Base-by-base conservation (phyloP, 2,113 vertebrate genomes). In the Heterotis niloticus region DNA sequence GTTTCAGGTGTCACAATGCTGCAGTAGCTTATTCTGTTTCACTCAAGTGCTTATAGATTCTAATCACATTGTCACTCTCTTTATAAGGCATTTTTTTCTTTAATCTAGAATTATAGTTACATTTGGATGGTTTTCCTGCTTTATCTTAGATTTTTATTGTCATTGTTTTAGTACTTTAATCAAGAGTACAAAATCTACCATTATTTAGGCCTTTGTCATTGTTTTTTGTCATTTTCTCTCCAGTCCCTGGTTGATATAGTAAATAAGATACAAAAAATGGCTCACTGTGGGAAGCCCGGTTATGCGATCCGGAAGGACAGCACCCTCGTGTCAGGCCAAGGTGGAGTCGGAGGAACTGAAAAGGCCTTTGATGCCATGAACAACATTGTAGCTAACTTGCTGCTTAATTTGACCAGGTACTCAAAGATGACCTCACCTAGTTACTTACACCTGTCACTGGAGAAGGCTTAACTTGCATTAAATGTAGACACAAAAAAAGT, bases 361-460 rank as follows among this genome's bases (percentile, higher is more conserved):
- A 98, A 95, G 79, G 95, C 98, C 0, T 99, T 99, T 87, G 98
- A 99, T 78, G 89, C 93, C 44, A 98, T 98, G 97, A 99, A 99
- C 87, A 98, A 98, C 86, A 95, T 98, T 0, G 92, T 99, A 81
- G 98, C 96, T 59, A 98, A 98, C 87, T 89, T 99, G 84, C 87
- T 99, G 76, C 93, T 99, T 78, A 96, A 93, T 81, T 88, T 99
- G 57, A 99, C 96, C 79, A 99, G 98, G 98, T 99, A 91, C 60
- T 0, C 17, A 16, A 51, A 28, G 51, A 44, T 4, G 13, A 13
- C 44, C 2, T 18, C 26, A 16, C 44, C 10, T 5, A 44, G 52
- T 16, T 20, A 3, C 17, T 29, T n/a, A 18, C n/a, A 12, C 34
- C 7, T 20, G 59, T 64, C 74, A 62, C 24, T 14, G 18, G 60